Conservation (phyloP, 2,797 vertebrate species). For the Siniperca obscura region DNA sequence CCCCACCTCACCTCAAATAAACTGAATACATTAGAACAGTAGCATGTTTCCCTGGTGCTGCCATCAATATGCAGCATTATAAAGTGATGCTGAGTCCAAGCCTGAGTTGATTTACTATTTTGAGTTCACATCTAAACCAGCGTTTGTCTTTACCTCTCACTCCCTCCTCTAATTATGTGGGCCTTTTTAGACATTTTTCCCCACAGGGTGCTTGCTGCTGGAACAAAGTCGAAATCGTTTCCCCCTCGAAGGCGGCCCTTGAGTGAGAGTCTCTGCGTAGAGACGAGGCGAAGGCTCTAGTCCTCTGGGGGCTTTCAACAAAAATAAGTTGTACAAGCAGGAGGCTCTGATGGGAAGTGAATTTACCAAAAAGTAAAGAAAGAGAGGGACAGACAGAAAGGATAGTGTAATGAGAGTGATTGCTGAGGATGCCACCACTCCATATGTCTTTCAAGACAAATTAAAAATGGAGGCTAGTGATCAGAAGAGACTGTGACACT, state of each 20-base stretch:
- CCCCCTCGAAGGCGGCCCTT: constrained; percentile 70
- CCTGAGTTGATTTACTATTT: constrained; percentile 55
- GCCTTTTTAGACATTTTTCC: constrained; percentile 71
- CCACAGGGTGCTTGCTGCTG: constrained; percentile 74
- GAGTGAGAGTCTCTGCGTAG: constrained; percentile 56
- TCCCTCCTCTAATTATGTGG: constrained; percentile 78
- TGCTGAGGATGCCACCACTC: constrained; percentile 82
- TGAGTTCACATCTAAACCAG: constrained; percentile 62
- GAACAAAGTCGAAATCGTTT: constrained; percentile 79
- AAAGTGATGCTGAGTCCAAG: constrained; percentile 13
- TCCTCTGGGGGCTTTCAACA: constrained; percentile 82
- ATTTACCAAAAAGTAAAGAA: constrained; percentile 54
- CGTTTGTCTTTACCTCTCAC: constrained; percentile 73
- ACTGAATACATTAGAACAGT: not conserved
- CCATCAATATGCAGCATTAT: not conserved
- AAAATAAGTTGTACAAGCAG: constrained; percentile 83
- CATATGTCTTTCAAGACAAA: constrained; percentile 81
- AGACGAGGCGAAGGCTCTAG: constrained; percentile 45
- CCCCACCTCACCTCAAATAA: constrained; percentile 26
- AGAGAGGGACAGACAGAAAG: constrained; percentile 52
- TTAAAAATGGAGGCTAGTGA: constrained; percentile 82
- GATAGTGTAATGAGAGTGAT: constrained; percentile 87
- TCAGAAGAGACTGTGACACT: constrained; percentile 82
- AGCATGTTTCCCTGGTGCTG: constrained; percentile 16
- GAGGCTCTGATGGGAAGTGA: constrained; percentile 56